Evolutionary conservation across 2,888 invertebrate genomes (phyloP).

Genomic region (Ochropleura leucogaster): DNA sequence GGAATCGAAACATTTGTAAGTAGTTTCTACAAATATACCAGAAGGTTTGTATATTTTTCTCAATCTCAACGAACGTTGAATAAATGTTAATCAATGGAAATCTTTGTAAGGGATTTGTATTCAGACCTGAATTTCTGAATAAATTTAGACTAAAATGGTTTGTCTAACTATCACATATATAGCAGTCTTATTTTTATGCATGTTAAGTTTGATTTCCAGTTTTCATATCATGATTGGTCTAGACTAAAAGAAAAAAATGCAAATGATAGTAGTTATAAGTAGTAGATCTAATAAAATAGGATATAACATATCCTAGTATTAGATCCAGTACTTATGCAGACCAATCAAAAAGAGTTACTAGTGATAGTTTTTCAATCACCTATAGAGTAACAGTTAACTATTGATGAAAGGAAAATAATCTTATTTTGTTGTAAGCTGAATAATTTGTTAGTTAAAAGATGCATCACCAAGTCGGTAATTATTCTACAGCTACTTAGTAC

Average conservation of each 20-base stretch:
- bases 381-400: no score
- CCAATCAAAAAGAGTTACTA: no score
- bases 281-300: neutral
- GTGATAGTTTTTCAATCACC: neutral
- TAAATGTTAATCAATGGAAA: slow-evolving; percentile 21
- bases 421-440: no score
- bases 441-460: no score
- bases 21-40: neutral
- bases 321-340: no score
- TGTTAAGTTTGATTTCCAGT: neutral
- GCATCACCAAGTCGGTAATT: no score
- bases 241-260: neutral
- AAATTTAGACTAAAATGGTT: neutral
- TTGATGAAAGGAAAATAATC: no score
- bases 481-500: no score
- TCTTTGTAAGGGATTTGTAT: neutral
- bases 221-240: neutral
- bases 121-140: neutral
- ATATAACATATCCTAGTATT: no score
- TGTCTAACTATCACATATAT: neutral
- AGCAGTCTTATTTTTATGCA: neutral
- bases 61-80: slow-evolving; percentile 25
- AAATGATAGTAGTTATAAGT: neutral
- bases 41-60: slow-evolving; percentile 3
- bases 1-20: neutral